These are phyloP conservation scores for Osmerus eperlanus DNA, from an alignment of 2,113 vertebrate species.

Conservation along the genomic window DNA sequence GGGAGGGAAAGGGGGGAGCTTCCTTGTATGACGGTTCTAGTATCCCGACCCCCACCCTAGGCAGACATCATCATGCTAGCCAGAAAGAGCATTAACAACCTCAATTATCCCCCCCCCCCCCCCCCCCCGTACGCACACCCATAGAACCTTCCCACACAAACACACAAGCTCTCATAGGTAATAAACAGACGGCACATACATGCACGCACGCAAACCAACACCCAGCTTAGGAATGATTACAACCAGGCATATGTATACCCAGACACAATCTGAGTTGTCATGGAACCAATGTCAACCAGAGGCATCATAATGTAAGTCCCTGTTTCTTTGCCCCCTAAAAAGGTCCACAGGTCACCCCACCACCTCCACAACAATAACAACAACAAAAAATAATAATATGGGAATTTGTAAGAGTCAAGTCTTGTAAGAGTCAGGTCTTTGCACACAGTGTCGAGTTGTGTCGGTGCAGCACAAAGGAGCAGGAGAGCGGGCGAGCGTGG, in stretches of 20 bases:
- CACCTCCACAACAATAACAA: background rate
- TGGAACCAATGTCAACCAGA: background rate
- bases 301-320: background rate
- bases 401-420: no score
- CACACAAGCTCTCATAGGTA: background rate
- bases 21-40: conserved; percentile 3
- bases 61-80: background rate
- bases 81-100: background rate
- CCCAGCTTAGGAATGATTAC: no score
- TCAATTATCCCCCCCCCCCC: conserved; percentile 21
- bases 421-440: background rate
- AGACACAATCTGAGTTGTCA: background rate
- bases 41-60: conserved; percentile 19
- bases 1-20: no score
- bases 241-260: background rate
- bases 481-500: background rate
- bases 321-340: background rate
- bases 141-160: background rate
- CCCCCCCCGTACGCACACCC: conserved; percentile 24
- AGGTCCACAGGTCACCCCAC: background rate
- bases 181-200: background rate
- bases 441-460: background rate
- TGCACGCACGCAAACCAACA: background rate
- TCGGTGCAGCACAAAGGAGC: background rate
- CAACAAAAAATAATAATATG: no score